Percentiles rank a stretch among this genome's conserved stretches.
phyloP scores from a whole-genome alignment of 1,140 invertebrate species.

The Prorops nasuta region DNA sequence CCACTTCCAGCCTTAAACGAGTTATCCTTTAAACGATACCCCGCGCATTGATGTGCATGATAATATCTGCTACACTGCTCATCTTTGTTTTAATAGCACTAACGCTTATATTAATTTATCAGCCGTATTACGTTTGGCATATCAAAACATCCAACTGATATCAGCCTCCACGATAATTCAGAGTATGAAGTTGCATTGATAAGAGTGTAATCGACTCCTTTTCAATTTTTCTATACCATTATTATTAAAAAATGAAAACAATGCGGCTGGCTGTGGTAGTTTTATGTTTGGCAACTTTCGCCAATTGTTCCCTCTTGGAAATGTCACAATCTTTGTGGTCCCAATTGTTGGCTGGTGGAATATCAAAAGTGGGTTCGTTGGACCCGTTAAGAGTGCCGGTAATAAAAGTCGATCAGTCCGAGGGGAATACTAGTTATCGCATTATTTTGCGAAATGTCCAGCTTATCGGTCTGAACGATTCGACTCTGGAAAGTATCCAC shows the following conservation, averaged over 20 bases:
- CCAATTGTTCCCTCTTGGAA: slow-evolving; percentile 35
- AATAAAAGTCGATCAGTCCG: slow-evolving; percentile 50
- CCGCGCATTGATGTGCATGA: slow-evolving; percentile 33
- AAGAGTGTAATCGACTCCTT: not conserved
- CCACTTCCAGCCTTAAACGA: no score
- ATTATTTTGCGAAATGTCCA: slow-evolving; percentile 43
- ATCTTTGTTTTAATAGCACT: slow-evolving; percentile 34
- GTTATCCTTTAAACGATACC: no score
- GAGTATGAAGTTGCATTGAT: not conserved
- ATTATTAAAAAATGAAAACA: slow-evolving; percentile 33
- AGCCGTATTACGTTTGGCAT: not conserved
- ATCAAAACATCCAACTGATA: not conserved
- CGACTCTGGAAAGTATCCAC: slow-evolving; percentile 45
- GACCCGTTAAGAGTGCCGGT: slow-evolving; percentile 46
- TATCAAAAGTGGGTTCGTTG: slow-evolving; percentile 36
- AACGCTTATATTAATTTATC: not conserved
- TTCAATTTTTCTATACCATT: slow-evolving; percentile 3
- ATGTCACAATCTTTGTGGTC: slow-evolving; percentile 46
- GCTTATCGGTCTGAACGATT: slow-evolving; percentile 45
- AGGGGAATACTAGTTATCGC: slow-evolving; percentile 47
- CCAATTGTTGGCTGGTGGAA: slow-evolving; percentile 38
- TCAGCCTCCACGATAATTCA: slow-evolving; percentile 3
- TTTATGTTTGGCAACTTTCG: slow-evolving; percentile 7
- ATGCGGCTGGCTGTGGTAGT: slow-evolving; percentile 10
- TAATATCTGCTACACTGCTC: slow-evolving; percentile 32